phyloP scores from a whole-genome alignment of 2,888 invertebrate genomes.

The Ochropleura leucogaster region DNA sequence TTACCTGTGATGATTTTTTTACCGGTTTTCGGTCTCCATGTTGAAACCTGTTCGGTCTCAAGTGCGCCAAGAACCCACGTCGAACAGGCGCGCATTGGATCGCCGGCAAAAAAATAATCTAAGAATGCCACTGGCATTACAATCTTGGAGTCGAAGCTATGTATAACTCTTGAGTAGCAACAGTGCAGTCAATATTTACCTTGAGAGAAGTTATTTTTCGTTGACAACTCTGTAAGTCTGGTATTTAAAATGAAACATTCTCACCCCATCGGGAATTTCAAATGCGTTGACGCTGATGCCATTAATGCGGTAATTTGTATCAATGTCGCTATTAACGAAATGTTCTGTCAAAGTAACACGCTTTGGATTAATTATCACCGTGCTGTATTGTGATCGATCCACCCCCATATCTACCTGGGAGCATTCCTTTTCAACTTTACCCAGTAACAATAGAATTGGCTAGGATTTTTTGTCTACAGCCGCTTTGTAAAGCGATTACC shows the following conservation, averaged over 20 bases:
- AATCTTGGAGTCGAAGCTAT: slow-evolving; percentile 71
- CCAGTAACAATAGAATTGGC: slow-evolving; percentile 78
- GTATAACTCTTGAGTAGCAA: slow-evolving; percentile 68
- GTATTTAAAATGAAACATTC: slow-evolving; percentile 20
- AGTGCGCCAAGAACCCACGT: slow-evolving; percentile 85
- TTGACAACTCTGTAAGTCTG: slow-evolving; percentile 28
- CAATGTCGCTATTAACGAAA: slow-evolving; percentile 77
- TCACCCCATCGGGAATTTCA: slow-evolving; percentile 64
- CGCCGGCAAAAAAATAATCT: slow-evolving; percentile 82
- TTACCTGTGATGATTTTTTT: slow-evolving; percentile 87
- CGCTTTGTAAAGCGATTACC: slow-evolving; percentile 84
- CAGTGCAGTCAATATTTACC: slow-evolving; percentile 70
- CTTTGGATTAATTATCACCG: slow-evolving; percentile 76
- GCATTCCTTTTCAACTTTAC: slow-evolving; percentile 80
- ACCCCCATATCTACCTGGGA: slow-evolving; percentile 85
- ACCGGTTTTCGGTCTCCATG: slow-evolving; percentile 85
- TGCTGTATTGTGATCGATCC: slow-evolving; percentile 76
- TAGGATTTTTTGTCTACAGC: slow-evolving; percentile 77
- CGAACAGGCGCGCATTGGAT: slow-evolving; percentile 80
- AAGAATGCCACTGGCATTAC: slow-evolving; percentile 80
- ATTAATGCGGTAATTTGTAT: slow-evolving; percentile 78
- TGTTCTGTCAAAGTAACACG: slow-evolving; percentile 78
- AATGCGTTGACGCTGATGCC: slow-evolving; percentile 70
- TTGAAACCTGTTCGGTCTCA: slow-evolving; percentile 86
- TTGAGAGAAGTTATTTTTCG: slow-evolving; percentile 47